phyloP scores from a whole-genome alignment of 2,888 invertebrate genomes.

The Eristalis arbustorum region DNA sequence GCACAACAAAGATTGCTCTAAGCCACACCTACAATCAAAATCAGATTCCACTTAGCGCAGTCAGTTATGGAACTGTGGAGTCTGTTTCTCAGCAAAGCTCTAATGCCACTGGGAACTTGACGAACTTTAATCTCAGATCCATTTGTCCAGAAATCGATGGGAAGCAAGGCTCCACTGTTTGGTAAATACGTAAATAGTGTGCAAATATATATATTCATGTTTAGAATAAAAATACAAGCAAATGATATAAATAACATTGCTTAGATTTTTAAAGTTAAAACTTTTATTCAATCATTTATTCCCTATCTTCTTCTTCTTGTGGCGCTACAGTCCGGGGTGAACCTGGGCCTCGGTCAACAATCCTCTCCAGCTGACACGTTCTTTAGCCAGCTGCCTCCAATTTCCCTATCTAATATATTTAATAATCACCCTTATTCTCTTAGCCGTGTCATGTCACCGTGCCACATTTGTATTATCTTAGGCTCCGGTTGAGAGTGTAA shows the following conservation, averaged over 20 bases:
- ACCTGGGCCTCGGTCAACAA: no score
- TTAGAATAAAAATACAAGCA: background rate
- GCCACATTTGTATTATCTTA: no score
- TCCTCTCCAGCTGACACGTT: no score
- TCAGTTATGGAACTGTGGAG: conserved; percentile 30
- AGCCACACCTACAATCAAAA: conserved; percentile 36
- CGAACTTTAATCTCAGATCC: conserved; percentile 91
- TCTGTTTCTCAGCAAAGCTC: conserved; percentile 45
- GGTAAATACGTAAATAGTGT: conserved; percentile 31
- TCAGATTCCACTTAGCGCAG: conserved; percentile 2
- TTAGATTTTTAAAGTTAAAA: no score
- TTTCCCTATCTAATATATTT: no score
- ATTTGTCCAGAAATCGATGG: conserved; percentile 92
- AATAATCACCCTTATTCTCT: no score
- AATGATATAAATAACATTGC: background rate
- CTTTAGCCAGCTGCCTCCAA: no score
- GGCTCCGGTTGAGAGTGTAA: no score
- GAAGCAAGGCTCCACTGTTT: conserved; percentile 76
- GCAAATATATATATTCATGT: background rate
- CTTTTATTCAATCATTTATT: no score
- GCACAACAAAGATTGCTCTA: background rate
- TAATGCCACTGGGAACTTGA: conserved; percentile 78
- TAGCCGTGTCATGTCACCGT: no score
- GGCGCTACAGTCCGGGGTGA: no score
- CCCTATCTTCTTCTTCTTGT: no score